A percentile compares a stretch with the other conserved stretches of the same genome.
phyloP scores from a whole-genome alignment of 1,140 invertebrate species.

The Pinna nobilis region DNA sequence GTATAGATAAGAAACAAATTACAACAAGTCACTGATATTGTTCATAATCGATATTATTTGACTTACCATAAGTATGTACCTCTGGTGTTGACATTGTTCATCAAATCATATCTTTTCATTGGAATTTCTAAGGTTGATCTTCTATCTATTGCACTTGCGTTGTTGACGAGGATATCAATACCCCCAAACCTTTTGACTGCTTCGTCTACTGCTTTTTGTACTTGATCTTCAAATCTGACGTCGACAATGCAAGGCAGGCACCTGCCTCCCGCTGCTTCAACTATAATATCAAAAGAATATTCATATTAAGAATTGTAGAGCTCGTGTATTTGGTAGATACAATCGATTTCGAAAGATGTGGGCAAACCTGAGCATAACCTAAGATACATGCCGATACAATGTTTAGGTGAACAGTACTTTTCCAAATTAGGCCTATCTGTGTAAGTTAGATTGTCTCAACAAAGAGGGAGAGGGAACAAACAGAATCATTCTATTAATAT shows the following conservation, averaged over 20 bases:
- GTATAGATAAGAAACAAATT: background rate
- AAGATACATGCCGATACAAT: too few species aligned
- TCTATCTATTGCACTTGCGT: conserved; percentile 97
- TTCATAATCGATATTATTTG: background rate
- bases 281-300: too few species aligned
- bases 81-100: conserved; percentile 73
- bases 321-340: too few species aligned
- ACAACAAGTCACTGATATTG: background rate
- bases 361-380: too few species aligned
- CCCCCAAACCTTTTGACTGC: conserved; percentile 95
- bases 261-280: conserved; percentile 92
- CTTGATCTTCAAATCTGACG: conserved; percentile 83
- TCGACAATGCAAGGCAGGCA: conserved; percentile 95
- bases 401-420: too few species aligned
- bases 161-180: conserved; percentile 95
- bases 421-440: too few species aligned
- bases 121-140: conserved; percentile 89
- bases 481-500: too few species aligned
- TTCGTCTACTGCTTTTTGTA: conserved; percentile 87
- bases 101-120: conserved; percentile 85
- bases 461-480: too few species aligned
- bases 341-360: too few species aligned
- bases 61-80: conserved; percentile 73
- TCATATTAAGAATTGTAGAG: too few species aligned
- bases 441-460: too few species aligned